Evolutionary conservation across 92 coral and sea anemone genomes (phyloP), one percentile per base, ranked within the genome.

Genomic region (Muricea muricata): DNA sequence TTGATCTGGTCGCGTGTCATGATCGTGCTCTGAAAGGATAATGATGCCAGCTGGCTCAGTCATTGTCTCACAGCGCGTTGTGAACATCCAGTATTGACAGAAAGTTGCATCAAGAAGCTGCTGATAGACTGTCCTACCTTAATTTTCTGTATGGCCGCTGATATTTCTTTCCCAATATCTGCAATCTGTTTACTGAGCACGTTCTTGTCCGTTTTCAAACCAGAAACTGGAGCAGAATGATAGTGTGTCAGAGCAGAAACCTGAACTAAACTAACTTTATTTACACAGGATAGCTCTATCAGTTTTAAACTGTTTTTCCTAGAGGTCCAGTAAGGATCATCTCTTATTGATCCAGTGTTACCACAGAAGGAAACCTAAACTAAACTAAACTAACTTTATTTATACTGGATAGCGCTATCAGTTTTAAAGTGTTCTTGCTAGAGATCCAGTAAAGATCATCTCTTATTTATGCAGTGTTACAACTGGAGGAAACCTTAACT

Each of bases 191-290:
- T 87, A 20, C 71, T 41, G 46, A 93, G 70, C 4, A 82, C 80
- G 8, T 85, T 90, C 47, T 90, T 94, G 91, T 96, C 99, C 40
- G 92, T 93, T 83, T 95, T 95, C 39, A 92, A 87, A 25, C 85
- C 87, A 20, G 91, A 75, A 28, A 92, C 96, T 92, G 39, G 1
- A 40, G 4, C 26, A 20, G 18, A 52, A 50, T 52, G 26, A 67
- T 13, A 60, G 23, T 52, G 60, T 52, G 3, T 18, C 7, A 52
- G 8, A 52, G 26, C 26, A 15, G 20, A 7, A 28, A 26, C 15
- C 28, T 9, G 37, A 32, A 63, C 33, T 24, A 60, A 29, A 0
- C 30, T 29, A 57, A 24, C 26, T 57, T 24, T n/a, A n/a, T n/a
- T n/a, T n/a, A n/a, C n/a, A n/a, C n/a, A n/a, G n/a, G n/a, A 1